Base-by-base conservation (phyloP, 1,140 invertebrate species). In the Argopecten irradians region DNA sequence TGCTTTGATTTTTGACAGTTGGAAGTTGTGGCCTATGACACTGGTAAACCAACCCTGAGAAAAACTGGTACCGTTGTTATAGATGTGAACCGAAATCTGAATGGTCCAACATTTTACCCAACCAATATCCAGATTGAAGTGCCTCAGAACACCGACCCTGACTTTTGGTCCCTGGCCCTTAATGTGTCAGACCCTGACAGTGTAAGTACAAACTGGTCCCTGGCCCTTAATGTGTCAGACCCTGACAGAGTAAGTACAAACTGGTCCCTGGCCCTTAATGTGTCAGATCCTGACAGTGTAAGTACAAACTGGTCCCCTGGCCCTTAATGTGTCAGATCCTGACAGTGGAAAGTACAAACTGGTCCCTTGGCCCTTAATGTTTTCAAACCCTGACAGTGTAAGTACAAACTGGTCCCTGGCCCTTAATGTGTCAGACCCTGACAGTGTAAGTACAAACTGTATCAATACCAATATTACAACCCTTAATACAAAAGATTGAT, bases 181-280 rank as follows among this genome's bases (percentile, higher is more conserved):
- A 92, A 92, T 88, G 93, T 92, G 0, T 90, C 93, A 14, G 94
- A 94, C 88, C 89, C 89, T 16, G 94, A 94, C 86, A 93, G 91
- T 87, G 94, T 94, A 91, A 93, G 94, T 91, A 28, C 43, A 34
- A 28, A 32, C 9, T 55, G 83, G 9, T 39, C 1, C 9, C 90
- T 90, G 84, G 87, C 46, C 8, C 83, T 93, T 28, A 92, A 92
- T 88, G 93, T 92, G 0, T 91, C 93, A 16, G 94, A 94, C 88
- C 89, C 89, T 14, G 94, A 94, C 86, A 92, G 91, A 86, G 94
- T 94, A 91, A 93, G 94, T 91, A 34, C 28, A 34, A n/a, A 28
- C 32, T 34, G 28, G 35, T 36, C 3, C 22, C 33, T 39, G 19
- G 36, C 34, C 33, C 32, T 36, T 3, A 85, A 85, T 34, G 11